phyloP scores from a whole-genome alignment of 2,888 invertebrate genomes.

The Drosophila mulleri region DNA sequence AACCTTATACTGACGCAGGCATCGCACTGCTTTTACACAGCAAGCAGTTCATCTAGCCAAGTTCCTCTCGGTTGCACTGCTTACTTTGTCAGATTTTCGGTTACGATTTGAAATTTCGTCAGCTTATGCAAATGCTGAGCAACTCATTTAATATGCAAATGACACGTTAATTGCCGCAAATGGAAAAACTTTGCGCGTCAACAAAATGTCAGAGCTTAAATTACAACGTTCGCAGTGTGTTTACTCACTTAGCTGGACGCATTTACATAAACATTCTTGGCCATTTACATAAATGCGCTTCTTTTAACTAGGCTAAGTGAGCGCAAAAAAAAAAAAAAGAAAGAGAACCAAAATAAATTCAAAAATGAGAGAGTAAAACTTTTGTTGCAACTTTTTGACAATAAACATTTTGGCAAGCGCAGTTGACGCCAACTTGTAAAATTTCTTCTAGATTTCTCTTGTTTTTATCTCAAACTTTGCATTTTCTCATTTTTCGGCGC shows the following conservation, averaged over 20 bases:
- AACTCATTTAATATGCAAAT: constrained; percentile 45
- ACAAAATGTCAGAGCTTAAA: constrained; percentile 33
- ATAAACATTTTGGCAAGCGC: constrained; percentile 73
- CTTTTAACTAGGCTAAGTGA: constrained; percentile 39
- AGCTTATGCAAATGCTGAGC: constrained; percentile 3
- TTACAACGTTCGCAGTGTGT: constrained; percentile 22
- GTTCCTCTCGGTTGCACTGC: background rate
- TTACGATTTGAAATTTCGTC: constrained; percentile 13
- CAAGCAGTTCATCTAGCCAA: background rate
- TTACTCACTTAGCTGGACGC: constrained; percentile 10
- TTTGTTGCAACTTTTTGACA: constrained; percentile 59
- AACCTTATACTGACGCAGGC: background rate
- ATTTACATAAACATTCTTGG: constrained; percentile 12
- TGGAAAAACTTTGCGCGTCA: constrained; percentile 33
- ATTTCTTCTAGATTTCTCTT: constrained; percentile 22
- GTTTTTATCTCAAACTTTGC: constrained; percentile 47
- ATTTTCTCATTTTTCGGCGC: constrained; percentile 52
- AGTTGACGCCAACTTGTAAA: constrained; percentile 52
- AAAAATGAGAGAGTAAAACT: constrained; percentile 19
- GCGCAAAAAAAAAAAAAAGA: background rate
- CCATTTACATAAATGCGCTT: constrained; percentile 39
- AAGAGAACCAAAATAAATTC: background rate
- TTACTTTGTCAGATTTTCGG: background rate
- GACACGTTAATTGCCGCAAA: constrained; percentile 37
- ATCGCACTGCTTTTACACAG: background rate